Conservation (phyloP, 2,113 vertebrate genomes). For the Gopherus flavomarginatus region DNA sequence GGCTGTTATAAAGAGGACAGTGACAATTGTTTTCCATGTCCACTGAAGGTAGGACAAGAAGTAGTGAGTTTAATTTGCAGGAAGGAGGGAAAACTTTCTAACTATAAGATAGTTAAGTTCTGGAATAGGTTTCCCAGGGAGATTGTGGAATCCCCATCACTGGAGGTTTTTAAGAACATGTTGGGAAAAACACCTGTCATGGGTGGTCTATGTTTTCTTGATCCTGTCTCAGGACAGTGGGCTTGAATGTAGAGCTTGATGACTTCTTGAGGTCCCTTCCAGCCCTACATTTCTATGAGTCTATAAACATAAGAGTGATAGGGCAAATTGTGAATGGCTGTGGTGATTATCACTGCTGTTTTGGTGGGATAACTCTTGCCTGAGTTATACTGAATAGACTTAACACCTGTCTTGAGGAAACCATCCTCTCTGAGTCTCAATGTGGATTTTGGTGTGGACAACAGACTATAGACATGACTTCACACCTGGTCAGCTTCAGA, state of each 20-base stretch:
- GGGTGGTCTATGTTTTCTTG: not conserved
- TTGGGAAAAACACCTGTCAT: not conserved
- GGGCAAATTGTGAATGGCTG: not conserved
- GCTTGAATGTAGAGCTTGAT: not conserved
- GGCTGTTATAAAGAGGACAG: not conserved
- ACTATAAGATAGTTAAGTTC: not conserved
- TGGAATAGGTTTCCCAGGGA: not conserved
- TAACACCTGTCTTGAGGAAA: not conserved
- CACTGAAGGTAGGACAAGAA: not conserved
- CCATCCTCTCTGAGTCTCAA: not conserved
- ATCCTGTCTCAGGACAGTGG: not conserved
- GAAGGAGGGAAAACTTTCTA: not conserved
- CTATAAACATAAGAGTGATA: not conserved
- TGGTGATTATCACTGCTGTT: not conserved
- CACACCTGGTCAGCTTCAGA: too few species aligned
- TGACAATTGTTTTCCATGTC: not conserved
- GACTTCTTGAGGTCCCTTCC: not conserved
- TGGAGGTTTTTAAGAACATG: not conserved
- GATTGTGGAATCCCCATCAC: not conserved
- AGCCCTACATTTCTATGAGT: not conserved
- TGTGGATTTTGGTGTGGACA: not conserved
- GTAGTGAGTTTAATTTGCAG: not conserved
- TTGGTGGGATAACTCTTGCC: not conserved
- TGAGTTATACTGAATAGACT: not conserved
- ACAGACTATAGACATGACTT: not conserved